Conservation (phyloP, 2,113 vertebrate genomes). For the Chionodraco myersi region DNA sequence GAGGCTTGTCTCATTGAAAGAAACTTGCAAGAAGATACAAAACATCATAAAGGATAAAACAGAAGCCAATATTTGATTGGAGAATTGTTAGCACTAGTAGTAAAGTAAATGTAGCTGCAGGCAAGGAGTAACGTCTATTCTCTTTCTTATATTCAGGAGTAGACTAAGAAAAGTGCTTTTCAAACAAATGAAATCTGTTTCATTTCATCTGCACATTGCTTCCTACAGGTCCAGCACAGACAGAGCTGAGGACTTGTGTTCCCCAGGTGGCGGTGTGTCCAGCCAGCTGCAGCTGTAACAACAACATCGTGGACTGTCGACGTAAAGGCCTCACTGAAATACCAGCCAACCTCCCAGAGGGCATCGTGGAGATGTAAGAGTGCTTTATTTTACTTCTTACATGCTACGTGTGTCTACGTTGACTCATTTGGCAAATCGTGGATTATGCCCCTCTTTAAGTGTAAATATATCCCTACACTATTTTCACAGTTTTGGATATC, state of each 20-base stretch:
- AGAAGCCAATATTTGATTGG: not conserved
- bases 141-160: not conserved
- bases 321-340: conserved; percentile 94
- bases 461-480: not conserved
- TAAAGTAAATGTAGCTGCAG: conserved; percentile 7
- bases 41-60: conserved; percentile 7
- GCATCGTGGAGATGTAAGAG: conserved; percentile 97
- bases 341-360: conserved; percentile 94
- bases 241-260: conserved; percentile 88
- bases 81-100: not conserved
- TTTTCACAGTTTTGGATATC: not conserved
- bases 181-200: not conserved
- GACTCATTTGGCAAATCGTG: not conserved
- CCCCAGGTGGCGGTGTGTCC: conserved; percentile 93
- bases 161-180: not conserved
- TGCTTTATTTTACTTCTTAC: not conserved
- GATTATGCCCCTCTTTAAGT: not conserved
- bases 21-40: not conserved
- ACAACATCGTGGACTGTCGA: conserved; percentile 97
- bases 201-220: not conserved
- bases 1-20: not conserved
- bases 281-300: conserved; percentile 94
- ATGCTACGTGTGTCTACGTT: not conserved
- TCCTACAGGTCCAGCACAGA: conserved; percentile 84
- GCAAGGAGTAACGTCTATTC: not conserved